Conservation (phyloP, 2,113 vertebrate species). For the Macrotus californicus region DNA sequence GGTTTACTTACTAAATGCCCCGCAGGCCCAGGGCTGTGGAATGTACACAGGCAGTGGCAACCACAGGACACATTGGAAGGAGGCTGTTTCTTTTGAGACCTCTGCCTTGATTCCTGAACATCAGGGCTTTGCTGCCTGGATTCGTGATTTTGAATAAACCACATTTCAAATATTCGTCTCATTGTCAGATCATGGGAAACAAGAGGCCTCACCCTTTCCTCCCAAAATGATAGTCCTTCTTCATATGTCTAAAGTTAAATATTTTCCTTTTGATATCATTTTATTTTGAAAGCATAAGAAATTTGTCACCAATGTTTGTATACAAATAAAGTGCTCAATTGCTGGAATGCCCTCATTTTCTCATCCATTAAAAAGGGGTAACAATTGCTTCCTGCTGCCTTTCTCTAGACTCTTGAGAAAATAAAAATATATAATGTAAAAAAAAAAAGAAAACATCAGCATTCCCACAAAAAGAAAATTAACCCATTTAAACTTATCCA, state of each 20-base stretch:
- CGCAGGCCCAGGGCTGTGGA: not conserved
- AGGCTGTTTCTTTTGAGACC: not conserved
- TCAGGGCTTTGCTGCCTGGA: not conserved
- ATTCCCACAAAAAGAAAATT: not conserved
- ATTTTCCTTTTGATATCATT: not conserved
- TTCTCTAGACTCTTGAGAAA: not conserved
- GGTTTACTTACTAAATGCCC: not conserved
- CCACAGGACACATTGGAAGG: not conserved
- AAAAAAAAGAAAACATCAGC: not conserved
- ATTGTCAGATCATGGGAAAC: not conserved
- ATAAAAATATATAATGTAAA: not conserved
- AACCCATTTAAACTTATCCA: not conserved
- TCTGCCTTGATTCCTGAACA: not conserved
- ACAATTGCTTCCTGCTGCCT: not conserved
- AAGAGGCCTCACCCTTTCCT: not conserved
- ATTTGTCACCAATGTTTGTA: not conserved
- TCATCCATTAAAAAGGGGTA: not conserved
- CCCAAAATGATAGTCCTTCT: not conserved
- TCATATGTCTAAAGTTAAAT: not conserved
- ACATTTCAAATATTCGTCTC: not conserved
- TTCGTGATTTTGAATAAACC: not conserved
- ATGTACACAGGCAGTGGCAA: not conserved
- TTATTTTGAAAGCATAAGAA: not conserved
- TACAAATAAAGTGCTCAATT: not conserved
- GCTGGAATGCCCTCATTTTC: not conserved